Base-by-base conservation (phyloP, 2,888 invertebrate species). In the Melanophora roralis region DNA sequence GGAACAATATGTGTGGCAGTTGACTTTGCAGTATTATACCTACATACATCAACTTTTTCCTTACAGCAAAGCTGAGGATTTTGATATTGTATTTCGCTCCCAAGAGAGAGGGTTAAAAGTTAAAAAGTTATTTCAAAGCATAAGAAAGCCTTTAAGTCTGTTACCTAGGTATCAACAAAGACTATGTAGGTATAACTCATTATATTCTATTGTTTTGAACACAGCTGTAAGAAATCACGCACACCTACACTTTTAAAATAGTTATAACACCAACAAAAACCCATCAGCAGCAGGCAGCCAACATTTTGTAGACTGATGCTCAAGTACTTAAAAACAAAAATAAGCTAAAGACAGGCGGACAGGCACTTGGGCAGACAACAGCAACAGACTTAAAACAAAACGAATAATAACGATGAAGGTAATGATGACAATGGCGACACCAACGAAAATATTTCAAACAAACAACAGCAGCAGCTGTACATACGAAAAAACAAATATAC, bases 391-490 rank as follows among this genome's bases (percentile, higher is more conserved):
- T 65, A 51, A 53, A 71, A 21, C 19, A 60, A 60, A 60, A 60
- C 65, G n/a, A n/a, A n/a, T n/a, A 75, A 69, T 64, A 38, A 72
- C 62, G 45, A 38, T 51, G 21, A 27, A 27, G 27, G 27, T 27
- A 6, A 27, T 27, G 27, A 27, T 27, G 6, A 27, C 27, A 6
- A 38, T 62, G 40, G 51, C 62, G 40, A 67, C 68, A 53, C 40
- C 69, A 57, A 74, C 65, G 49, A 76, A 59, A 62, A 21, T 47
- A 69, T 64, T 69, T 57, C 69, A 62, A 76, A 69, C 76, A 76
- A 76, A 69, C 57, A 71, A 65, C 78, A 79, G 53, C 78, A 79
- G 78, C 79, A 75, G 79, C 79, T 74, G 73, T 74, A 78, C 74
- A 64, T 47, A 45, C 59, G 19, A 67, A 32, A 16, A 4, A 69